Evolutionary conservation across 2,113 vertebrate species (phyloP), one percentile per base, ranked within the genome.

Genomic region (Epinephelus moara): DNA sequence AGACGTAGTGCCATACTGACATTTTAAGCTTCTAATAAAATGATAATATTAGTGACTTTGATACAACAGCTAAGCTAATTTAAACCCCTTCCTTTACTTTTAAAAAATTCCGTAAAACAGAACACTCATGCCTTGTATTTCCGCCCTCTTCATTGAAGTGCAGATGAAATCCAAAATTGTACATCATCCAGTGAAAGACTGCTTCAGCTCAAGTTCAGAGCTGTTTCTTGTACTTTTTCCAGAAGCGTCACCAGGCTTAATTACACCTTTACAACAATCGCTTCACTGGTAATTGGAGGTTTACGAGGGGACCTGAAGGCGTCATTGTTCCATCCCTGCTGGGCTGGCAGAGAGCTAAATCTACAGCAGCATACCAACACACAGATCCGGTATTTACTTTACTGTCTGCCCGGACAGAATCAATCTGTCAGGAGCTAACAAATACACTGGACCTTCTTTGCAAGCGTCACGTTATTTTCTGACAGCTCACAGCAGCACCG

Each of bases 301-400:
- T 82, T 91, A 55, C 90, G 85, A 85, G 87, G 60, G 10, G 10
- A 59, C 86, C 0, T 87, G 88, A 93, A 92, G 10, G 93, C 88
- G 7, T 63, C 93, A 63, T 11, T 15, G 82, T 89, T 87, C 83
- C 92, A 89, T 85, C 92, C 90, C 79, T 88, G 75, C 86, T 73
- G 80, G 80, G 78, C 68, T 69, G 83, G 50, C 78, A 80, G 59
- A 49, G 49, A 75, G 90, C 87, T 90, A 82, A 77, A 67, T 66
- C 72, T 42, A 19, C 69, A 75, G 52, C 70, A 55, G 72, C 86
- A 92, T 82, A 91, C 87, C 79, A 80, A 70, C 77, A 80, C 73
- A 61, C 37, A 45, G 25, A 52, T 4, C 19, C 62, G 49, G 15
- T 7, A 23, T 21, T 64, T 42, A 47, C 19, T n/a, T 5, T 10